phyloP scores from a whole-genome alignment of 2,113 vertebrate species.

The Prunella himalayana region DNA sequence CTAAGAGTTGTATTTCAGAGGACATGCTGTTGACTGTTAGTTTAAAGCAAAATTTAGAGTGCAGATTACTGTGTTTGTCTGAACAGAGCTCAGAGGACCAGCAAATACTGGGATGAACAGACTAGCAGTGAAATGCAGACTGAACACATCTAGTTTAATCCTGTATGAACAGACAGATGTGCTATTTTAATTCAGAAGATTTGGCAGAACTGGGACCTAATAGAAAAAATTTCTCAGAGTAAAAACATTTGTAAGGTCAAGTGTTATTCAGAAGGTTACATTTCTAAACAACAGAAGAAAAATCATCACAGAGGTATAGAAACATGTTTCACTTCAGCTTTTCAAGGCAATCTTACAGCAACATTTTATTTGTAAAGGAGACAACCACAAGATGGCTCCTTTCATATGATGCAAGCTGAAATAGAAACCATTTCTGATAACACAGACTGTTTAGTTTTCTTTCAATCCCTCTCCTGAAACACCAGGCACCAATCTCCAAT shows the following conservation, averaged over 20 bases:
- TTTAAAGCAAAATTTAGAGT: background rate
- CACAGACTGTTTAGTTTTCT: background rate
- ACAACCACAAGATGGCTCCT: constrained; percentile 64
- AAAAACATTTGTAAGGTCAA: background rate
- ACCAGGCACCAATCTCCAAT: background rate
- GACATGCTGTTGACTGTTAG: background rate
- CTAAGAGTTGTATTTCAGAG: background rate
- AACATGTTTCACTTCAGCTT: background rate
- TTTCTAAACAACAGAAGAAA: background rate
- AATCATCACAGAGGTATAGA: background rate
- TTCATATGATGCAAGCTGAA: background rate
- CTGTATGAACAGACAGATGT: background rate
- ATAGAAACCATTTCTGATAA: background rate
- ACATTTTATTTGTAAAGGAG: background rate
- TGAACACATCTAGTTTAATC: background rate
- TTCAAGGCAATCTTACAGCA: background rate
- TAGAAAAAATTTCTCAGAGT: background rate
- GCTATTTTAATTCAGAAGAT: background rate
- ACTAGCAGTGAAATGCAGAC: background rate
- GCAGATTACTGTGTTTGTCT: background rate
- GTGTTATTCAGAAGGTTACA: background rate
- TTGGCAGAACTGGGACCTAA: background rate
- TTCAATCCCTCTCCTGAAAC: background rate
- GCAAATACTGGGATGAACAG: background rate
- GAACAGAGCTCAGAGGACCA: background rate